These are phyloP conservation scores for Cecidostiba fungosa DNA, from an alignment of 2,888 invertebrate genomes.

Conservation along the genomic window DNA sequence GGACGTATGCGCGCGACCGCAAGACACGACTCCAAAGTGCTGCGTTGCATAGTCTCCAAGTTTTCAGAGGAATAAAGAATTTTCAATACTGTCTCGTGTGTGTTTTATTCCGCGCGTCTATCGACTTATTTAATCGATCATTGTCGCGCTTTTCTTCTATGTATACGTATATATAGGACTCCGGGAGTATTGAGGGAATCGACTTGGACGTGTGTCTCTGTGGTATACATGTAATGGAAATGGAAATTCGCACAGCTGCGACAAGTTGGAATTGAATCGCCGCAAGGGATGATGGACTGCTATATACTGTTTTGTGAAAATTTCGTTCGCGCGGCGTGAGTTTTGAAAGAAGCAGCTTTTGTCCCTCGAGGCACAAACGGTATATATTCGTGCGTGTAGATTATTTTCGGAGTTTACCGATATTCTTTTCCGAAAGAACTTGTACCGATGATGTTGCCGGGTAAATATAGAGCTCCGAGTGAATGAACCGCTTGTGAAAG, in stretches of 20 bases:
- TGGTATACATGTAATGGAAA: not conserved
- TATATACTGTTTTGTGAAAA: not conserved
- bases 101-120: not conserved
- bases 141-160: not conserved
- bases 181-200: no score
- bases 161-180: no score
- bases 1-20: not conserved
- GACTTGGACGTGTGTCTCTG: not conserved
- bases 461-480: not conserved
- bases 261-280: not conserved
- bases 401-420: not conserved
- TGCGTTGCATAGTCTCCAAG: not conserved
- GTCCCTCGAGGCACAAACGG: not conserved
- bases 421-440: not conserved
- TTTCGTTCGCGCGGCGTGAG: not conserved
- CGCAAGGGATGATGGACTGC: not conserved
- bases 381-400: not conserved
- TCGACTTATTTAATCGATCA: not conserved
- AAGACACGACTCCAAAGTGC: not conserved
- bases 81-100: not conserved
- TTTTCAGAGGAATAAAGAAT: not conserved
- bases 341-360: not conserved
- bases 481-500: not conserved
- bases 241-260: not conserved
- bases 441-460: no score